A percentile compares a stretch with the other conserved stretches of the same genome.
Conservation (phyloP, 1,140 invertebrate genomes). For the Drosophila subobscura region DNA sequence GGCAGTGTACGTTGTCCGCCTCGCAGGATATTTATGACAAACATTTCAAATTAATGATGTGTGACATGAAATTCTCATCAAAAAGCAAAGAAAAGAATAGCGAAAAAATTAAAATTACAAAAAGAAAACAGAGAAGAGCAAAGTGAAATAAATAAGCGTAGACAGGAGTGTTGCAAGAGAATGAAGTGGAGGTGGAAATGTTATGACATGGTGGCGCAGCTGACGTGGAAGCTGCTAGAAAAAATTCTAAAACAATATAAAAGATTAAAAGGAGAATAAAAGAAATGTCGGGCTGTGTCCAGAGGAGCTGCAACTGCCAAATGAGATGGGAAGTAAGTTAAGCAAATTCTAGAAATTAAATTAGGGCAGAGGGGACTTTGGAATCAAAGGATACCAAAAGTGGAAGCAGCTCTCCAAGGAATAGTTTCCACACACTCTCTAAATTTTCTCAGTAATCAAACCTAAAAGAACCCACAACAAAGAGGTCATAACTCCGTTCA, state of each 20-base stretch:
- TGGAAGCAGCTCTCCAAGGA: neutral
- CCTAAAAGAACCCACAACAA: too few relatives aligned
- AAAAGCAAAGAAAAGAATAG: slow-evolving; percentile 4
- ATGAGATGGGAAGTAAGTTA: neutral
- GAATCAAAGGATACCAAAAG: neutral
- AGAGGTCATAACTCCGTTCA: neutral
- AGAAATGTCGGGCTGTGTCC: neutral
- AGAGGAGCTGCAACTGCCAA: neutral
- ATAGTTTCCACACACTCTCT: neutral
- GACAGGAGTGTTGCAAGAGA: neutral
- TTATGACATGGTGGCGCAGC: slow-evolving; percentile 1
- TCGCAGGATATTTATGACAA: slow-evolving; percentile 70
- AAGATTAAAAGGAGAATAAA: slow-evolving; percentile 11
- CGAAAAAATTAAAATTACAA: slow-evolving; percentile 48
- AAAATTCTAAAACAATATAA: neutral
- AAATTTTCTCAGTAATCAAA: neutral
- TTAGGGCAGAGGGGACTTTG: too few relatives aligned
- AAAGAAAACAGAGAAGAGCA: neutral
- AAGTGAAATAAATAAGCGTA: too few relatives aligned
- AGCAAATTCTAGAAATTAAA: neutral
- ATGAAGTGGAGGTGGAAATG: neutral
- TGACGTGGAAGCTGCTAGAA: slow-evolving; percentile 7
- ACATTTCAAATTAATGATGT: slow-evolving; percentile 81
- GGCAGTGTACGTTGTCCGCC: slow-evolving; percentile 16
- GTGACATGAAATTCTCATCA: slow-evolving; percentile 71